phyloP scores from a whole-genome alignment of 2,888 invertebrate species.

The Rotaria magnacalcarata region DNA sequence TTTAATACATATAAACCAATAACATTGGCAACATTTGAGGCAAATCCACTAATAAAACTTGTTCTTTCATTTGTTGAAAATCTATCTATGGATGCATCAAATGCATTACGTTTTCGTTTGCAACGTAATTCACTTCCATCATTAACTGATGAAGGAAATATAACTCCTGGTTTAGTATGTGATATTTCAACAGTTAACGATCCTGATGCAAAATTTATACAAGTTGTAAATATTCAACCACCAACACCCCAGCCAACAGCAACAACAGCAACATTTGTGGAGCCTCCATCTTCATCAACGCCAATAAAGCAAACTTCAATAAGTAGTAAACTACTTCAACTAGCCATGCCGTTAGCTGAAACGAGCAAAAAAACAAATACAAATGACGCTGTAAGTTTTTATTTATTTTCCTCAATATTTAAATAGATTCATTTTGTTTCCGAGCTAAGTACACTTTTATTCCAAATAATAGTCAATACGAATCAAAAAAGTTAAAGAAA shows the following conservation, averaged over 20 bases:
- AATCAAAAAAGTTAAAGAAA: no score
- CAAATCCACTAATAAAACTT: neutral
- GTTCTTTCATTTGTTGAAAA: neutral
- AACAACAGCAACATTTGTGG: neutral
- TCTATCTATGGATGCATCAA: neutral
- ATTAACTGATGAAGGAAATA: slow-evolving; percentile 22
- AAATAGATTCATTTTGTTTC: no score
- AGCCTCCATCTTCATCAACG: neutral
- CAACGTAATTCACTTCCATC: slow-evolving; percentile 1
- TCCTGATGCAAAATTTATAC: slow-evolving; percentile 27
- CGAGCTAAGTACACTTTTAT: no score
- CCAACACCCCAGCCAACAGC: neutral
- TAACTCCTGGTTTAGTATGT: slow-evolving; percentile 8
- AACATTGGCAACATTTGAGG: neutral
- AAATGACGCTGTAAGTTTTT: neutral
- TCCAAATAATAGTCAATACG: no score
- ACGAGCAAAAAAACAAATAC: neutral
- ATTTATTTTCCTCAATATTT: neutral
- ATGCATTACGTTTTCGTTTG: slow-evolving; percentile 14
- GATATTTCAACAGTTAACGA: neutral
- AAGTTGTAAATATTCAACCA: neutral
- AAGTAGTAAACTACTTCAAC: neutral
- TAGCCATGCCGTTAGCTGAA: neutral
- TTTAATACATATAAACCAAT: neutral
- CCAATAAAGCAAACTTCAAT: neutral